Evolutionary conservation across 92 coral and sea anemone genomes (phyloP).

Genomic region (Metridium senile): DNA sequence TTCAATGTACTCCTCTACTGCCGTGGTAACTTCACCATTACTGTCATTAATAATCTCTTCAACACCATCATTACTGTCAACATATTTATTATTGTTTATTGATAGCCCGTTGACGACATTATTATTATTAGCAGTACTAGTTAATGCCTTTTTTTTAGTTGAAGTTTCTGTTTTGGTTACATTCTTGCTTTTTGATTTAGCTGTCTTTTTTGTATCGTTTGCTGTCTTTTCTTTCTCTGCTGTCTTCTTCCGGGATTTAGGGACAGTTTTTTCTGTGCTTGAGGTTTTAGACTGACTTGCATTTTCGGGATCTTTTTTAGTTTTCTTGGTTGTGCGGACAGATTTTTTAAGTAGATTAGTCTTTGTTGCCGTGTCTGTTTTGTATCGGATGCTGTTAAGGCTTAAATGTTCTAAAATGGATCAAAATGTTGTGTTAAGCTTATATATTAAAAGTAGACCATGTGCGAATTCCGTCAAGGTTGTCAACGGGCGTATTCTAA

Average conservation of each 20-base stretch:
- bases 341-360: not conserved
- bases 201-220: not conserved
- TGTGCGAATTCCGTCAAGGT: not conserved
- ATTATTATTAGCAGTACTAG: not conserved
- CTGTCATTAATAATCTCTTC: not conserved
- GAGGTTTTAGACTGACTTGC: not conserved
- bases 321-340: not conserved
- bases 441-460: not conserved
- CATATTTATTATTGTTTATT: not conserved
- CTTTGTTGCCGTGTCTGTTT: not conserved
- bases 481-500: not conserved
- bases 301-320: slow-evolving; percentile 5
- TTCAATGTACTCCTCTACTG: not conserved
- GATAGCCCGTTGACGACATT: not conserved
- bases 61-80: not conserved
- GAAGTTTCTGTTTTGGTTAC: not conserved
- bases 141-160: not conserved
- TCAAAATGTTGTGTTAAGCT: no score
- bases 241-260: not conserved
- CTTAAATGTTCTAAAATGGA: not conserved
- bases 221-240: not conserved
- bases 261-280: not conserved
- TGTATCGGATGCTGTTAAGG: not conserved
- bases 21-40: not conserved
- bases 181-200: not conserved